phyloP scores from a whole-genome alignment of 2,888 invertebrate genomes.

The Campoplex nolae region DNA sequence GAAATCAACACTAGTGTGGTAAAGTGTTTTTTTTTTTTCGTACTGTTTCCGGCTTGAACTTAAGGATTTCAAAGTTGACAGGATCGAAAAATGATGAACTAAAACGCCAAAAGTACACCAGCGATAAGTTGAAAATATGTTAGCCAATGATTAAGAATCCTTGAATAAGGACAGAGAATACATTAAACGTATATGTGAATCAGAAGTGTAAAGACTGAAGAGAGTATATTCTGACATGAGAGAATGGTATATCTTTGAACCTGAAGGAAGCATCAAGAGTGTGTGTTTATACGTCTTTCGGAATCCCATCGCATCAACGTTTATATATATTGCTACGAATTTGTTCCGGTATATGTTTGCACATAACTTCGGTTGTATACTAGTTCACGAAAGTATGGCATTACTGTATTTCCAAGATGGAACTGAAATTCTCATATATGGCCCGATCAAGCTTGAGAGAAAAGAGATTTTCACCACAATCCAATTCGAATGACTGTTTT shows the following conservation, averaged over 20 bases:
- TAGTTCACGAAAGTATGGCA: neutral
- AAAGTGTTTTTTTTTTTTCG: neutral
- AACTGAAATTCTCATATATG: constrained; percentile 16
- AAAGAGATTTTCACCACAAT: constrained; percentile 14
- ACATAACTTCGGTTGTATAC: constrained; percentile 18
- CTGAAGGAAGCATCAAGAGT: constrained; percentile 8
- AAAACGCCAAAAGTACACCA: neutral
- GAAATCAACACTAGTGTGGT: neutral
- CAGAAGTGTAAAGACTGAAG: neutral
- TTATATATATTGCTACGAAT: constrained; percentile 18
- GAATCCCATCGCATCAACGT: constrained; percentile 28
- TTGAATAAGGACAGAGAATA: neutral
- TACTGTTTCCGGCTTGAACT: neutral
- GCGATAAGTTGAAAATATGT: neutral
- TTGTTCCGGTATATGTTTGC: constrained; percentile 21
- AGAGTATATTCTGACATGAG: neutral
- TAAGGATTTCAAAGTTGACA: no score
- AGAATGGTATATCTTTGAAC: constrained; percentile 9
- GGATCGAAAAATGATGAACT: neutral
- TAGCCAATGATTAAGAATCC: neutral
- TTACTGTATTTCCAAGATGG: constrained; percentile 4
- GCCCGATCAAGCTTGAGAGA: neutral
- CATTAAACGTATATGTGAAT: neutral
- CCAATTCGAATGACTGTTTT: constrained; percentile 17
- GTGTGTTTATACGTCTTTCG: neutral